Evolutionary conservation across 2,888 invertebrate genomes (phyloP), one percentile per base, ranked within the genome.

Genomic region (Galeopsomyia nigrocyanea): DNA sequence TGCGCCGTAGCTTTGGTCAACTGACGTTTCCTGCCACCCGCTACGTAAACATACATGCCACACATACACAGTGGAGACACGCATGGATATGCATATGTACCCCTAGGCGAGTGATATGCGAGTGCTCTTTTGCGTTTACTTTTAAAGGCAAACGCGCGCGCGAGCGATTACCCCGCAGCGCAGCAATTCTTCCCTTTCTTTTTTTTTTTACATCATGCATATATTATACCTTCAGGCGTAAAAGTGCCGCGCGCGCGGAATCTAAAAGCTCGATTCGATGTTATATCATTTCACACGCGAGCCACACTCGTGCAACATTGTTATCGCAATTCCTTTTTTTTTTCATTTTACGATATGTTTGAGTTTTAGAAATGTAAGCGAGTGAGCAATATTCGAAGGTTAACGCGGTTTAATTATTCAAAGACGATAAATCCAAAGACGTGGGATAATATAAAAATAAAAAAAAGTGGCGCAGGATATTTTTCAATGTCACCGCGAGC

Each of bases 401-500:
- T 39, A 63, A 22, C 39, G 2, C 13, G 19, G 13, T 39, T 26
- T 14, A 53, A 53, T 63, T 53, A 63, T 63, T 31, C 17, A 0
- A 39, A 39, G 53, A 63, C 22, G 6, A 49, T 65, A 56, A 26
- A 13, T 39, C 1, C 39, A 39, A 13, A 26, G 39, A 13, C 13
- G 13, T 39, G 13, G 5, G 10, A 39, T 39, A 39, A 10, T 39
- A 14, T 3, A 55, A 21, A 55, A 22, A 14, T 3, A 55, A 21
- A 55, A 22, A 39, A 58, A 51, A 57, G 9, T 17, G 50, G 3
- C 50, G 19, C 31, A 22, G n/a, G 7, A 16, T 19, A 49, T 60
- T 60, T 39, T 60, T 60, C 67, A 60, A 22, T 47, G 56, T 49
- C 55, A 14, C 1, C 10, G 21, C 5, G 13, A 39, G 39, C 39